Percentiles rank a stretch among this genome's conserved stretches.
Evolutionary conservation across 2,797 vertebrate species (phyloP).

Genomic region (Danio choprae): DNA sequence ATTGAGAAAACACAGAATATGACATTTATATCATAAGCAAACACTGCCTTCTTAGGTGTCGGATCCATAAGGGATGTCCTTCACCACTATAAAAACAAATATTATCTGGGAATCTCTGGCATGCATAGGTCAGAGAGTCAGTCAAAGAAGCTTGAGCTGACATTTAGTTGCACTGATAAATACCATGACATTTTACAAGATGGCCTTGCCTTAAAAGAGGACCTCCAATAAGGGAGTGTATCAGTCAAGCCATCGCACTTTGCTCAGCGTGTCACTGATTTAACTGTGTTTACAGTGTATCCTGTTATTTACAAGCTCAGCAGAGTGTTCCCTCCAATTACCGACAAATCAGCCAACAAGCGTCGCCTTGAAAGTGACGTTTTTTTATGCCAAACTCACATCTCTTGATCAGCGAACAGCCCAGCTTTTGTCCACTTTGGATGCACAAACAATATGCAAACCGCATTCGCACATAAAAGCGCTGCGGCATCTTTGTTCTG

Average conservation of each 20-base stretch:
- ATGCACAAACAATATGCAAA: slow-evolving; percentile 55
- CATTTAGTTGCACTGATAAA: slow-evolving; percentile 66
- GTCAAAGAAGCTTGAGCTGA: slow-evolving; percentile 61
- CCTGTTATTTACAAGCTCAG: slow-evolving; percentile 59
- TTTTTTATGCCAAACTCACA: slow-evolving; percentile 25
- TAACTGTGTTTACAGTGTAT: slow-evolving; percentile 60
- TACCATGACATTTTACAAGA: slow-evolving; percentile 68
- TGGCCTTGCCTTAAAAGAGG: slow-evolving; percentile 62
- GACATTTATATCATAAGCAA: slow-evolving; percentile 52
- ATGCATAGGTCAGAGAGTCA: slow-evolving; percentile 62
- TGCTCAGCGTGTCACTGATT: slow-evolving; percentile 59
- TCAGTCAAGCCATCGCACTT: slow-evolving; percentile 59
- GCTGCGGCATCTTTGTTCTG: slow-evolving; percentile 56
- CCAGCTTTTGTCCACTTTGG: slow-evolving; percentile 58
- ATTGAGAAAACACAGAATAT: slow-evolving; percentile 30
- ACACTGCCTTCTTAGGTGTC: slow-evolving; percentile 43
- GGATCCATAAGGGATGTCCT: slow-evolving; percentile 46
- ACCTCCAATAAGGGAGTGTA: slow-evolving; percentile 60
- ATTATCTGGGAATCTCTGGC: slow-evolving; percentile 60
- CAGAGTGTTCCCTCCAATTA: slow-evolving; percentile 57
- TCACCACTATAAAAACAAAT: slow-evolving; percentile 55
- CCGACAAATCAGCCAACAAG: slow-evolving; percentile 52
- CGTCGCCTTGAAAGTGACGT: slow-evolving; percentile 52
- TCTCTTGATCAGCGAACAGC: slow-evolving; percentile 56
- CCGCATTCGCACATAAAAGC: slow-evolving; percentile 53